Base-by-base conservation (phyloP, 2,888 invertebrate genomes). In the Agrochola litura region DNA sequence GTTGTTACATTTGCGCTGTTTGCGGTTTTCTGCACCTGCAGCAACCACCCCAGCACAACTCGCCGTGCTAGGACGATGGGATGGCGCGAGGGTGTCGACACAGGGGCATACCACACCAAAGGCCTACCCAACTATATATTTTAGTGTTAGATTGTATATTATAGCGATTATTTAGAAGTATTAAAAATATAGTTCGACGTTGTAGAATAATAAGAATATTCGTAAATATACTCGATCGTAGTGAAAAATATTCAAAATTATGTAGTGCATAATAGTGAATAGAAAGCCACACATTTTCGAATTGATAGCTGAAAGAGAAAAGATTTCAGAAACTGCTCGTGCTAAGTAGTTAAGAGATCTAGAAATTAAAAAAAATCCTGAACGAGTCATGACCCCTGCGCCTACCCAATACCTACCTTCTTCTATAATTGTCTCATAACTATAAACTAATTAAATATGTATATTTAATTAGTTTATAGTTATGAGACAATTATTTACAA, bases 321-420 rank as follows among this genome's bases (percentile, higher is more conserved):
- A 69, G 14, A 61, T 71, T 46, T 63, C 52, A 46, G 54, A 63
- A 71, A 77, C 72, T 79, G 72, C 79, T 54, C 52, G 43, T 6
- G 8, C 14, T n/a, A n/a, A 76, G 79, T 70, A 70, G 78, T 58
- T 66, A 30, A 30, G 78, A 76, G 58, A 79, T 79, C 70, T 71
- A 61, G 30, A 54, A 37, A 54, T 25, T n/a, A 0, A 65, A 49
- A 65, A n/a, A 41, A 9, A 65, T 49, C 9, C 2, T 30, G 22
- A n/a, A 9, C 12, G 12, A 12, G 12, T 41, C 6, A 9, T 14
- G 22, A n/a, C 46, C n/a, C 30, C 12, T 3, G 10, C 16, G 49
- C 41, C 37, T 12, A 4, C 22, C 37, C 5, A 22, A 22, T 37
- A 16, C 10, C 49, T 16, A 16, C 10, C 49, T 16, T 22, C 6